phyloP scores from a whole-genome alignment of 2,888 invertebrate species.

The Blastobasis adustella region DNA sequence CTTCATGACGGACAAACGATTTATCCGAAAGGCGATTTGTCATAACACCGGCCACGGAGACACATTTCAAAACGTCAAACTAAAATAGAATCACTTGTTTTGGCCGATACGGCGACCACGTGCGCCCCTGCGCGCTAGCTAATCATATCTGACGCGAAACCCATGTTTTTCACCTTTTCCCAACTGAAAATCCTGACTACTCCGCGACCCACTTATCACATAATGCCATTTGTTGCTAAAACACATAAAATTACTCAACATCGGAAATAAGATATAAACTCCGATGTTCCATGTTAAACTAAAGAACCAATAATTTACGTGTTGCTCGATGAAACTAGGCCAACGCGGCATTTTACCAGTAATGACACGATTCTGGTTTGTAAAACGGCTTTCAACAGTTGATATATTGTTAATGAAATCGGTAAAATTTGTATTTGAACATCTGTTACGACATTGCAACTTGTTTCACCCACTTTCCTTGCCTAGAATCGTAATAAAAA shows the following conservation, averaged over 20 bases:
- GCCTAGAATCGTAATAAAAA: neutral
- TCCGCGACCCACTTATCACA: constrained; percentile 5
- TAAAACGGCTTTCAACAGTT: constrained; percentile 23
- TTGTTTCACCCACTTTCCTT: neutral
- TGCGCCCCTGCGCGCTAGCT: constrained; percentile 37
- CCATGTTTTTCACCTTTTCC: constrained; percentile 4
- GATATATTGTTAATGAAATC: constrained; percentile 22
- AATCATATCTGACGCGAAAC: constrained; percentile 44
- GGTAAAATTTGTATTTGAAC: constrained; percentile 16
- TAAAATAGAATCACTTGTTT: constrained; percentile 39
- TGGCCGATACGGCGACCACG: constrained; percentile 32
- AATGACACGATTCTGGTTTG: constrained; percentile 41
- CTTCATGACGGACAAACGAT: constrained; percentile 8
- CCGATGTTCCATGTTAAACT: constrained; percentile 37
- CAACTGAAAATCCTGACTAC: constrained; percentile 4
- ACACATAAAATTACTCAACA: constrained; percentile 24
- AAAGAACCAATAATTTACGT: constrained; percentile 34
- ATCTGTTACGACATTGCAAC: constrained; percentile 2
- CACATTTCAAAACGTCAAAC: constrained; percentile 31
- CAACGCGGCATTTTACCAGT: constrained; percentile 45
- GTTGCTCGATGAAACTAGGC: constrained; percentile 47
- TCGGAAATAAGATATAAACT: constrained; percentile 13
- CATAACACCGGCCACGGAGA: constrained; percentile 29
- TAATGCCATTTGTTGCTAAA: constrained; percentile 19
- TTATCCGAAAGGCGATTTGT: constrained; percentile 28